Evolutionary conservation across 2,888 invertebrate genomes (phyloP).

Genomic region (Halictus ligatus): DNA sequence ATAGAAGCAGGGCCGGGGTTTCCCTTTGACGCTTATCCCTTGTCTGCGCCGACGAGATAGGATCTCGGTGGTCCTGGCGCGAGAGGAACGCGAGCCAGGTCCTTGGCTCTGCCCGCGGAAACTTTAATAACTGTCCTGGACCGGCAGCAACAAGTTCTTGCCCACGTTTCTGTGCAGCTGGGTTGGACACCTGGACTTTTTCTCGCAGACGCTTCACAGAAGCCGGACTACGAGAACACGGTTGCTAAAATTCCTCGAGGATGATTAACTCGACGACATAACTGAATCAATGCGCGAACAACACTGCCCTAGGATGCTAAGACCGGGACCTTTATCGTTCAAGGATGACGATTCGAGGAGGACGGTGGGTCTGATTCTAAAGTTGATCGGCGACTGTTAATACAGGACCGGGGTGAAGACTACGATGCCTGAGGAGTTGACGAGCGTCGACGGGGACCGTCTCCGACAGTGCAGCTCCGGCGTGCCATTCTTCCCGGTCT

Average conservation of each 20-base stretch:
- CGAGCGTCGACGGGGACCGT: slow-evolving; percentile 19
- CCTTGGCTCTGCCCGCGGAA: slow-evolving; percentile 6
- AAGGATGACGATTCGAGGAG: neutral
- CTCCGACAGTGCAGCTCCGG: slow-evolving; percentile 4
- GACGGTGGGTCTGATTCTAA: neutral
- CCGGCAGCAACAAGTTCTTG: slow-evolving; percentile 32
- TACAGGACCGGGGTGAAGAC: neutral
- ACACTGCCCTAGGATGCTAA: neutral
- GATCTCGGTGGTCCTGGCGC: slow-evolving; percentile 7
- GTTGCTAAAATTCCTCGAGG: neutral
- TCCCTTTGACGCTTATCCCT: slow-evolving; percentile 39
- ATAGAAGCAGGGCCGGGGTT: slow-evolving; percentile 2
- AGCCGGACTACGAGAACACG: neutral
- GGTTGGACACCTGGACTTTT: neutral
- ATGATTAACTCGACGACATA: neutral
- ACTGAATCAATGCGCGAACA: neutral
- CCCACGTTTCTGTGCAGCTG: neutral
- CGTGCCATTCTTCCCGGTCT: slow-evolving; percentile 1
- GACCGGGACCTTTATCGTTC: neutral
- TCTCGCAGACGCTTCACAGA: neutral
- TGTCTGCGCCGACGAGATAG: slow-evolving; percentile 3
- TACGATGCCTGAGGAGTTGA: slow-evolving; percentile 32
- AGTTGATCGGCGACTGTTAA: neutral
- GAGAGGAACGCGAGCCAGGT: slow-evolving; percentile 20
- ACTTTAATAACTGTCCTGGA: slow-evolving; percentile 42